Conservation (phyloP, 2,113 vertebrate species). For the Pelodiscus sinensis region DNA sequence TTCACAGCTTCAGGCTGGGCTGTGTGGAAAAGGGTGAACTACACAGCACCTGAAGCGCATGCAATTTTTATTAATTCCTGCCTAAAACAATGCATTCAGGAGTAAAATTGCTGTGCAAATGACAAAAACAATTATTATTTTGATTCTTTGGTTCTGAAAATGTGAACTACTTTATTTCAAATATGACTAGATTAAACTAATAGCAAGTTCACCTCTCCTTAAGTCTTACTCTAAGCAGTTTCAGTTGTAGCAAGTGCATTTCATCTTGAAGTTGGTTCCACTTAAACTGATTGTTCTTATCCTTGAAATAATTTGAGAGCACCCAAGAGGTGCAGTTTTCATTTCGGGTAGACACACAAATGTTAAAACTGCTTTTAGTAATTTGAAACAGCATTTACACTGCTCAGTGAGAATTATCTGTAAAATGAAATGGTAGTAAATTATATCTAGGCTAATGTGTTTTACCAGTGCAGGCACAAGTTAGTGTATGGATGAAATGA, state of each 20-base stretch:
- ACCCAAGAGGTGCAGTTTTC: conserved; percentile 39
- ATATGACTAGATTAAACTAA: conserved; percentile 76
- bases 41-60: conserved; percentile 90
- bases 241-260: conserved; percentile 62
- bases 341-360: fast-evolving
- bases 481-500: fast-evolving
- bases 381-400: neutral
- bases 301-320: conserved; percentile 59
- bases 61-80: conserved; percentile 94
- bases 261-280: conserved; percentile 71
- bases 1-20: conserved; percentile 86
- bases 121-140: conserved; percentile 88
- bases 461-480: neutral
- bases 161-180: conserved; percentile 76
- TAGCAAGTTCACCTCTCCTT: conserved; percentile 74
- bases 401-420: neutral
- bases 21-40: conserved; percentile 81
- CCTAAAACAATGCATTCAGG: conserved; percentile 92
- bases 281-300: conserved; percentile 77
- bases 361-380: neutral
- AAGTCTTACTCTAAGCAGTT: conserved; percentile 51
- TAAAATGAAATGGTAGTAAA: conserved; percentile 10
- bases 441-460: neutral
- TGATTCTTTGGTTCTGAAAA: conserved; percentile 79
- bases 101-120: conserved; percentile 89